These are phyloP conservation scores for Fabriciana adippe DNA, from an alignment of 2,888 invertebrate species.

Conservation along the genomic window DNA sequence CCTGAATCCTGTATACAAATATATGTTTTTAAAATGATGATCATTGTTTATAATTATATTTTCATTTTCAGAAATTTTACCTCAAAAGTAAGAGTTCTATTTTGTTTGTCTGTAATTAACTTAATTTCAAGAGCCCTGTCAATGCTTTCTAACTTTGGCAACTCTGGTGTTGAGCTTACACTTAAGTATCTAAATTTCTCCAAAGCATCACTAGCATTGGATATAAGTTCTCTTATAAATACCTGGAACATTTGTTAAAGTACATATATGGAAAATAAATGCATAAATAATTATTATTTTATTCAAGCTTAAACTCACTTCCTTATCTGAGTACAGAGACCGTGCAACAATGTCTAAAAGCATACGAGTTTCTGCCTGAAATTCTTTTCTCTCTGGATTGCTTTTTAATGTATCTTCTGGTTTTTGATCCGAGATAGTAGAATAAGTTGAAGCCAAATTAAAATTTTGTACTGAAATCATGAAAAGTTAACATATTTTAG, in stretches of 20 bases:
- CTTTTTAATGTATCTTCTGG: slow-evolving; percentile 75
- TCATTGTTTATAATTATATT: not conserved
- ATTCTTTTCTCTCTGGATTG: slow-evolving; percentile 90
- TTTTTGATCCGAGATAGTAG: slow-evolving; percentile 57
- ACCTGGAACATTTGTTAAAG: slow-evolving; percentile 82
- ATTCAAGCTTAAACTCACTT: slow-evolving; percentile 78
- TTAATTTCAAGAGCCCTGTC: slow-evolving; percentile 92
- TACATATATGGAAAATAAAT: not conserved
- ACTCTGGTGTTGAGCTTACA: slow-evolving; percentile 80
- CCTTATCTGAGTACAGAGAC: slow-evolving; percentile 98
- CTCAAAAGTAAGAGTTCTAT: slow-evolving; percentile 92
- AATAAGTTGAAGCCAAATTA: slow-evolving; percentile 40
- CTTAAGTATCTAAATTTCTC: slow-evolving; percentile 95
- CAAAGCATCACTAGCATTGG: slow-evolving; percentile 98
- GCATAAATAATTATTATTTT: not conserved
- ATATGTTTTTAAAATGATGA: not conserved
- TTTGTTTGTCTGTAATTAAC: slow-evolving; percentile 93
- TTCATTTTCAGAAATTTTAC: slow-evolving; percentile 64
- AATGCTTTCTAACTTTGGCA: slow-evolving; percentile 75
- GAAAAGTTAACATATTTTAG: too few relatives aligned
- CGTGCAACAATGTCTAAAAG: slow-evolving; percentile 97
- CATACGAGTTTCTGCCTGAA: slow-evolving; percentile 98
- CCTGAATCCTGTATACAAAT: slow-evolving; percentile 88
- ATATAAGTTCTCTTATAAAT: slow-evolving; percentile 96
- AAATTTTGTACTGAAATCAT: slow-evolving; percentile 31